Evolutionary conservation across 2,113 vertebrate species (phyloP).

Genomic region (Stigmatopora nigra): DNA sequence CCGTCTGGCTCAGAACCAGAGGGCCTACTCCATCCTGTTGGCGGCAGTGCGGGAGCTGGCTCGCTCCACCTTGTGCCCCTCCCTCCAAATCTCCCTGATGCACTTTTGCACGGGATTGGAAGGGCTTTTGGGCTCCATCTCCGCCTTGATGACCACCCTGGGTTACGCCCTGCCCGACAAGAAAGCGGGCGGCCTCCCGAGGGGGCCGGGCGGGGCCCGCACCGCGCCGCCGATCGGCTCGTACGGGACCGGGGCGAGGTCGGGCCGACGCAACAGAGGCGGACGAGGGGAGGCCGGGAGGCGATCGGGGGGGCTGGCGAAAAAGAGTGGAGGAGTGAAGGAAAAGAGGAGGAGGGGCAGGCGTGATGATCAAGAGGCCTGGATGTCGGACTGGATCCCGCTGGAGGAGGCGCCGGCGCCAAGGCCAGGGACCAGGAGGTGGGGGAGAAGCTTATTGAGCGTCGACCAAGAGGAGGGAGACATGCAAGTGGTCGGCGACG

Average conservation of each 20-base stretch:
- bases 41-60: conserved; percentile 83
- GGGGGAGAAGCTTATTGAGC: conserved; percentile 62
- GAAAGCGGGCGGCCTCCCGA: conserved; percentile 18
- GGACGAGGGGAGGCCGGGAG: conserved; percentile 41
- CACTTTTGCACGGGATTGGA: conserved; percentile 92
- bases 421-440: conserved; percentile 40
- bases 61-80: conserved; percentile 77
- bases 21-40: conserved; percentile 89
- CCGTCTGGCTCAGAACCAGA: conserved; percentile 88
- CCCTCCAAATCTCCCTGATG: conserved; percentile 81
- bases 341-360: conserved; percentile 55
- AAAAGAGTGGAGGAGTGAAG: conserved; percentile 29
- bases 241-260: conserved; percentile 30
- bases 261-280: conserved; percentile 34
- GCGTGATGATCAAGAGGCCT: conserved; percentile 45
- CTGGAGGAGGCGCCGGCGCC: conserved; percentile 18
- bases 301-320: conserved; percentile 21
- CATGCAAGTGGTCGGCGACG: conserved; percentile 4
- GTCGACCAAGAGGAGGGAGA: conserved; percentile 34
- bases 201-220: conserved; percentile 11
- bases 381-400: conserved; percentile 12
- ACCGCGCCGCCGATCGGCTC: conserved; percentile 59
- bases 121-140: conserved; percentile 87
- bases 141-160: conserved; percentile 83
- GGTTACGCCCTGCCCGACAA: conserved; percentile 76